Base-by-base conservation (phyloP, 2,113 vertebrate genomes). In the Hyaena hyaena region DNA sequence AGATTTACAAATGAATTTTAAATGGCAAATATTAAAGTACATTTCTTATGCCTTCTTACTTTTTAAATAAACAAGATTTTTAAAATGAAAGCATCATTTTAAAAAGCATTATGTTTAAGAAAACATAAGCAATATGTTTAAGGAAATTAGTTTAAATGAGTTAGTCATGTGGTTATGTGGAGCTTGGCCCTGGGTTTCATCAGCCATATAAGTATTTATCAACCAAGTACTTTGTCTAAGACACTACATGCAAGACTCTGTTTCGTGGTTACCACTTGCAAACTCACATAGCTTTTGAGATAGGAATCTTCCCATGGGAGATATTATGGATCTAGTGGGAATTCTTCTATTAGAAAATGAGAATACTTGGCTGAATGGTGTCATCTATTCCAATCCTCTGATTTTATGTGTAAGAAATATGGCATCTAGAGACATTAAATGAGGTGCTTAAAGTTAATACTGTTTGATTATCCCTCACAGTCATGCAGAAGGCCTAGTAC, bases 1-100 rank as follows among this genome's bases (percentile, higher is more conserved):
- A n/a, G n/a, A 81, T 66, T 79, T 77, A 79, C 26, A 94, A 93
- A 74, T 83, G 5, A 65, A 55, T 93, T 89, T 89, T 84, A 94
- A 85, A 69, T 80, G 26, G 17, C 6, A 85, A 28, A 87, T 66
- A 77, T 74, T 66, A 85, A 88, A 93, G n/a, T 73, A 31, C 15
- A 39, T 63, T 89, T 92, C 87, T 88, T 68, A 69, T 73, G 17
- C 10, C 82, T 82, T 81, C 21, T 95, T 79, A 87, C 2, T 69
- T 95, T 96, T 95, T 6, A 89, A 76, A 88, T 66, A 87, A 85
- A 86, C 69, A 43, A 86, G 1, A 61, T 7, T 80, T 89, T 28
- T 35, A 12, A 77, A 95, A 83, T 79, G 48, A 86, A 82, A 66
- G 5, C 5, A 63, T 45, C 12, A 76, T 50, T 73, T 71, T 95